A percentile compares a stretch with the other conserved stretches of the same genome.
Evolutionary conservation across 1,140 invertebrate genomes (phyloP).

Genomic region (Dreissena rostriformis): DNA sequence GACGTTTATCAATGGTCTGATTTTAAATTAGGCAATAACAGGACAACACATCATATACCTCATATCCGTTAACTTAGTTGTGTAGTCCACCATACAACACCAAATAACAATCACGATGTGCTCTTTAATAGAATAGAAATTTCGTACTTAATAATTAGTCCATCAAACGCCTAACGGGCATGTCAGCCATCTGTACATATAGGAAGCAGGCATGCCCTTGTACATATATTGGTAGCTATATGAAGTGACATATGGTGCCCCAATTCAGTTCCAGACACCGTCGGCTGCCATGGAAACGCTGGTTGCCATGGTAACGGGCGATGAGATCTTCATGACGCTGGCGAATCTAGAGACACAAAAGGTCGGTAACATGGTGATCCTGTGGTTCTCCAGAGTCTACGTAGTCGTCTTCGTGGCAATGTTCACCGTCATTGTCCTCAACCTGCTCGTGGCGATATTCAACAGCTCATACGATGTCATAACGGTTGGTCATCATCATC

Average conservation of each 20-base stretch:
- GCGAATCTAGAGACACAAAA: slow-evolving; percentile 16
- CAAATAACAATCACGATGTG: not conserved
- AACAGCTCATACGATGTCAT: slow-evolving; percentile 28
- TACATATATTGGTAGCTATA: no score
- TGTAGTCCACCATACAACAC: not conserved
- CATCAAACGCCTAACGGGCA: no score
- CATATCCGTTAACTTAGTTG: no score
- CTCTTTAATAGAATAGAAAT: not conserved
- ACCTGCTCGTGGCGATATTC: slow-evolving; percentile 29
- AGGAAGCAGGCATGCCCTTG: no score
- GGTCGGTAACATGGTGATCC: not conserved
- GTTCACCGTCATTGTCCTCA: slow-evolving; percentile 35
- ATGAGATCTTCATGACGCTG: slow-evolving; percentile 36
- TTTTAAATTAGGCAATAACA: no score
- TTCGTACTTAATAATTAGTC: no score
- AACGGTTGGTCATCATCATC: not conserved
- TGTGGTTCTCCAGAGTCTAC: slow-evolving; percentile 37
- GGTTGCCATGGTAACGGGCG: slow-evolving; percentile 31
- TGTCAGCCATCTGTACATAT: no score
- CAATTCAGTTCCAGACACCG: slow-evolving; percentile 31
- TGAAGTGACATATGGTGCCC: no score
- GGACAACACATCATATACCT: no score
- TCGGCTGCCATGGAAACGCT: slow-evolving; percentile 10
- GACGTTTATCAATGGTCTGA: no score
- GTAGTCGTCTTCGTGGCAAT: slow-evolving; percentile 16